A percentile compares a stretch with the other conserved stretches of the same genome.
Evolutionary conservation across 2,113 vertebrate species (phyloP).

Genomic region (Nothocercus julius): DNA sequence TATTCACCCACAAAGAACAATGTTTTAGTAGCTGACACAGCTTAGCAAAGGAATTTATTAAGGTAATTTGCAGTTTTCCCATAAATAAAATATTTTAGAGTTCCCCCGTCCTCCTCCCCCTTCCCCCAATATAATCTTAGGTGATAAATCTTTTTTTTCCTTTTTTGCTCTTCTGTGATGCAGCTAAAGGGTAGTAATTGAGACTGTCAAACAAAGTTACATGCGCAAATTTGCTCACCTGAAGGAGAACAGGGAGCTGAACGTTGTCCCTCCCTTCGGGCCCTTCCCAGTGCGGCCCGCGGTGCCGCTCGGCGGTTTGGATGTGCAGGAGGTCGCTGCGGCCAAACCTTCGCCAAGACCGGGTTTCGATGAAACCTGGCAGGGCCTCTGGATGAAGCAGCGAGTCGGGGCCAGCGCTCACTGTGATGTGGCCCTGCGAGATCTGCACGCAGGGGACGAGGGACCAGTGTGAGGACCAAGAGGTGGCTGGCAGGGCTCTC

Average conservation of each 20-base stretch:
- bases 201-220: neutral
- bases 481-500: neutral
- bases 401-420: accelerated
- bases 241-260: neutral
- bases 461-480: neutral
- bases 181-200: neutral
- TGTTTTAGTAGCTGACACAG: conserved; percentile 72
- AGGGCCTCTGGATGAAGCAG: accelerated
- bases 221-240: conserved; percentile 9
- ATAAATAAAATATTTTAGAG: conserved; percentile 69
- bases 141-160: neutral
- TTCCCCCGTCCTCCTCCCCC: neutral
- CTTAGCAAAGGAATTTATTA: conserved; percentile 72
- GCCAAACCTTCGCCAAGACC: accelerated
- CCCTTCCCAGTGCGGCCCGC: neutral
- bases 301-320: neutral
- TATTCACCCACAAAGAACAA: conserved; percentile 77
- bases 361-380: neutral
- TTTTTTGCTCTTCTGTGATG: neutral
- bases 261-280: neutral
- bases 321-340: neutral
- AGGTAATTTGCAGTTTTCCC: conserved; percentile 67
- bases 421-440: neutral
- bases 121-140: conserved; percentile 4
- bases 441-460: accelerated